Percentiles rank a stretch among this genome's conserved stretches.
Conservation (phyloP, 2,113 vertebrate genomes). For the Campylomormyrus numenius region DNA sequence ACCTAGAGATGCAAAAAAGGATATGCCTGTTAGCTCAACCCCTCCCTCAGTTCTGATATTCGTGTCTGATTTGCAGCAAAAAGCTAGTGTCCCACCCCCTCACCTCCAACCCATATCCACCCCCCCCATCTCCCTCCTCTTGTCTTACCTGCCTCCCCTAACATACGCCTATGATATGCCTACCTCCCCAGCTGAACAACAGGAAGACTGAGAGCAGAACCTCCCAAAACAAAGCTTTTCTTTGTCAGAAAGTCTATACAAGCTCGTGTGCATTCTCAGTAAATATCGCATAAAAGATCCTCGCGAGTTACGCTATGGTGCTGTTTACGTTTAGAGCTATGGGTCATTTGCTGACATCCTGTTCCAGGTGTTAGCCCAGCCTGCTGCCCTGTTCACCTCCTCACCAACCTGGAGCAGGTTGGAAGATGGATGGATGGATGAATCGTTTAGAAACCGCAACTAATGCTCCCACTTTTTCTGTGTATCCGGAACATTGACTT, state of each 20-base stretch:
- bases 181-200: not conserved
- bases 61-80: not conserved
- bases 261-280: not conserved
- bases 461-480: not conserved
- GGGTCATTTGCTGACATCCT: not conserved
- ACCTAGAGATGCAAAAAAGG: not conserved
- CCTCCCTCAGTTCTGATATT: not conserved
- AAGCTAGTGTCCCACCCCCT: not conserved
- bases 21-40: not conserved
- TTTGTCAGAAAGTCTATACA: not conserved
- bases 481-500: slow-evolving; percentile 7
- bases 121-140: not conserved
- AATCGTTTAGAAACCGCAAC: not conserved
- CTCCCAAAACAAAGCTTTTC: not conserved
- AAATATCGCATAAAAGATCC: not conserved
- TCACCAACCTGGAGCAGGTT: not conserved
- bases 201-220: not conserved
- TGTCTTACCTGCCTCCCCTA: not conserved
- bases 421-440: not conserved
- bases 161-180: not conserved
- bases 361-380: not conserved
- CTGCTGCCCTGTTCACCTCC: not conserved
- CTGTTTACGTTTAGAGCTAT: no score
- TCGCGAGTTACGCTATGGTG: not conserved
- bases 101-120: no score